Evolutionary conservation across 2,888 invertebrate species (phyloP).

Genomic region (Calameuta idolon): DNA sequence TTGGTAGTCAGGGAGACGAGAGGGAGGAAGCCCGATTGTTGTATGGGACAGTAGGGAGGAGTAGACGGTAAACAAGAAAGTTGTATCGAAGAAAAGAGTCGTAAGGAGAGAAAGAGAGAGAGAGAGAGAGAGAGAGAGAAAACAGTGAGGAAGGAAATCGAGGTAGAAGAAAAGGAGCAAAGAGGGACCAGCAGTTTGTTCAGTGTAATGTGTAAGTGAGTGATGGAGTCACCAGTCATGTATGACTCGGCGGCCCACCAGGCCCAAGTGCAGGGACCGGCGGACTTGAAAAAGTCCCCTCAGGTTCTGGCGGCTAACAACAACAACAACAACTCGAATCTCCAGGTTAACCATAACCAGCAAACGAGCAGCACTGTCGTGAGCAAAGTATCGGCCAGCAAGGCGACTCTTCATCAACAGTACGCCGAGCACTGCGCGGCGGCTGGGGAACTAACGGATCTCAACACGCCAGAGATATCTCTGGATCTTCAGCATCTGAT

Average conservation of each 20-base stretch:
- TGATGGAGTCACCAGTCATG: conserved; percentile 89
- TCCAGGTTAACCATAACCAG: conserved; percentile 69
- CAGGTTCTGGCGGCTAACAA: conserved; percentile 68
- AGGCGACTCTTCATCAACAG: conserved; percentile 78
- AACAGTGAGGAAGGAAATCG: conserved; percentile 5
- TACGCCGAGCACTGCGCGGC: conserved; percentile 77
- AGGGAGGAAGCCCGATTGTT: not conserved
- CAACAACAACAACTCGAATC: conserved; percentile 54
- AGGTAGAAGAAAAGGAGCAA: not conserved
- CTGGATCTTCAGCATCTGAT: conserved; percentile 92
- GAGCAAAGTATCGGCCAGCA: conserved; percentile 66
- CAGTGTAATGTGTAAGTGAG: conserved; percentile 59
- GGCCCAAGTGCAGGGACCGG: conserved; percentile 66
- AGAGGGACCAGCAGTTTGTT: not conserved
- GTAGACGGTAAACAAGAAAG: not conserved
- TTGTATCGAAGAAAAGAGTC: not conserved
- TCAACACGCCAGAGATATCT: conserved; percentile 93
- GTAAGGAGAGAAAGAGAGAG: not conserved
- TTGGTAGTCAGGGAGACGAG: not conserved
- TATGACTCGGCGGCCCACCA: conserved; percentile 78
- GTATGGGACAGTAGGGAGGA: not conserved
- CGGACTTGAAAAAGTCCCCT: conserved; percentile 74
- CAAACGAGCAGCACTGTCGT: conserved; percentile 69
- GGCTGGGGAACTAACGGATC: conserved; percentile 83
- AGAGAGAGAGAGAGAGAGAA: not conserved